These are phyloP conservation scores for Psittacula cyanocephala DNA, from an alignment of 2,113 vertebrate genomes.

Conservation along the genomic window DNA sequence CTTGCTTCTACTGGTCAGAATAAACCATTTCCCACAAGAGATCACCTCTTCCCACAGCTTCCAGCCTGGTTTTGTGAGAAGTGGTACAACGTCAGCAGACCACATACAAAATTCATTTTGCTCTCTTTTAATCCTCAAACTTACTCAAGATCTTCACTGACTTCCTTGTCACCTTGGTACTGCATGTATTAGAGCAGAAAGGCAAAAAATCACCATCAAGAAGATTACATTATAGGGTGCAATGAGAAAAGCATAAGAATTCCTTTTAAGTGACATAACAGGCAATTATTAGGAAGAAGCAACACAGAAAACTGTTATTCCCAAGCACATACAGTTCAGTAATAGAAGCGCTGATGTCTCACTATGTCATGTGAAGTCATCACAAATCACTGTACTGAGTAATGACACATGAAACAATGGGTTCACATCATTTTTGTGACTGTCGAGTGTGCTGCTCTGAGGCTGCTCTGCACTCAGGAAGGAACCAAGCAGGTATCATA, in stretches of 20 bases:
- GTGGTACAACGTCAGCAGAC: neutral
- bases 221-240: neutral
- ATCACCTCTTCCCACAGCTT: neutral
- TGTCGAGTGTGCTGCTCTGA: neutral
- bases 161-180: neutral
- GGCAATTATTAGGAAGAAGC: neutral
- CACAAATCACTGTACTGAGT: neutral
- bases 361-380: neutral
- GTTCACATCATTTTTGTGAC: neutral
- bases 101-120: neutral
- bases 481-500: rapidly evolving
- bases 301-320: neutral
- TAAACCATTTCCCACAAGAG: neutral
- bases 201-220: neutral
- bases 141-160: neutral
- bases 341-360: neutral
- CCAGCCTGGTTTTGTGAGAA: neutral
- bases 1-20: neutral
- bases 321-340: neutral
- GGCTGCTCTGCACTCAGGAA: neutral
- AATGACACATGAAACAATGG: neutral
- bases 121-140: neutral
- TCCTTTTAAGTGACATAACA: neutral
- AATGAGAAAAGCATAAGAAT: neutral
- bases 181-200: neutral